Conservation (phyloP, 2,888 invertebrate species). For the Agrochola litura region DNA sequence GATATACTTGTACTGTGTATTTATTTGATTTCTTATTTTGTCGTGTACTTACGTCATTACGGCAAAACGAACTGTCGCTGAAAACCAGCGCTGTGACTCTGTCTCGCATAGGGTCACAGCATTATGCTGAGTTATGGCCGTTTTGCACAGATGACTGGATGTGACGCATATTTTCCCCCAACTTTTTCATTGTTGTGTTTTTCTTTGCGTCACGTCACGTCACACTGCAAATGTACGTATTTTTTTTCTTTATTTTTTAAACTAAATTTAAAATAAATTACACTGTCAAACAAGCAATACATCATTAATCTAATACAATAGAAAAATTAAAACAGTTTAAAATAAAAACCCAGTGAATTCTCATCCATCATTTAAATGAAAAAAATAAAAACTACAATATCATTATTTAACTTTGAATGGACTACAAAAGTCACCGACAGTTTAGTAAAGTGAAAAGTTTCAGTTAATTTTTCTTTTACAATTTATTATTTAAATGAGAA, state of each 20-base stretch:
- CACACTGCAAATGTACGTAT: neutral
- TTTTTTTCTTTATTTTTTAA: no score
- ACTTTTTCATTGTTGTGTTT: neutral
- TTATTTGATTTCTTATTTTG: neutral
- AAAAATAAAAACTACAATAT: slow-evolving; percentile 21
- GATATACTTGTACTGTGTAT: neutral
- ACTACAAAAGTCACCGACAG: slow-evolving; percentile 44
- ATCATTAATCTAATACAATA: slow-evolving; percentile 31
- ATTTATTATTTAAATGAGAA: slow-evolving; percentile 56
- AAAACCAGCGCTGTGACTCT: neutral
- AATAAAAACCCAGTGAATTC: slow-evolving; percentile 18
- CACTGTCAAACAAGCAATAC: slow-evolving; percentile 5
- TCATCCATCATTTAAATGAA: slow-evolving; percentile 53
- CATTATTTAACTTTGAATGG: slow-evolving; percentile 41
- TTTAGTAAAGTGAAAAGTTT: slow-evolving; percentile 50
- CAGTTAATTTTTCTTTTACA: slow-evolving; percentile 28
- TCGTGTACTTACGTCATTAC: no score
- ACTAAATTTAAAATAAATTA: neutral
- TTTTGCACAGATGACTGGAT: neutral
- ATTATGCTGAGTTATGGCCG: neutral
- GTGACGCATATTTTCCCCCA: no score
- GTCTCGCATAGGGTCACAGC: neutral
- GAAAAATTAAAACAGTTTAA: slow-evolving; percentile 10
- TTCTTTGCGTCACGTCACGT: neutral
- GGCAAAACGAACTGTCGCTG: neutral